A percentile compares a stretch with the other conserved stretches of the same genome.
Evolutionary conservation across 2,797 vertebrate species (phyloP).

Genomic region (Meda fulgida): DNA sequence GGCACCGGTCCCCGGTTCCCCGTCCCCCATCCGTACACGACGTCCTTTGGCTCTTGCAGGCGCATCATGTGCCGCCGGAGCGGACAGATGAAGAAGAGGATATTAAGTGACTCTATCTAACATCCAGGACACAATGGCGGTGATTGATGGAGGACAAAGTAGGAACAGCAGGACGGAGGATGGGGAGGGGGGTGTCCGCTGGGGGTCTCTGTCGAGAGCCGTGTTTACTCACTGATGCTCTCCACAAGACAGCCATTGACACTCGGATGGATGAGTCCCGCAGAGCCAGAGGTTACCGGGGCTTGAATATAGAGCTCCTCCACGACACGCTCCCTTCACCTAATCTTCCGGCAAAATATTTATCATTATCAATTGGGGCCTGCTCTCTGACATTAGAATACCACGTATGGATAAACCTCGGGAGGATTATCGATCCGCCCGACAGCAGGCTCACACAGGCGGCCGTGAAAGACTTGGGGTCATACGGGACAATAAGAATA

Average conservation of each 20-base stretch:
- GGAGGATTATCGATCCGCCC: slow-evolving; percentile 81
- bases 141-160: slow-evolving; percentile 99
- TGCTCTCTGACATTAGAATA: slow-evolving; percentile 82
- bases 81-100: slow-evolving; percentile 98
- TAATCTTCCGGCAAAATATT: slow-evolving; percentile 99
- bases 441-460: slow-evolving; percentile 60
- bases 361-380: slow-evolving; percentile 96
- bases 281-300: slow-evolving; percentile 91
- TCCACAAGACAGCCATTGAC: slow-evolving; percentile 99
- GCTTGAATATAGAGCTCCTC: slow-evolving; percentile 86
- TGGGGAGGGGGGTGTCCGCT: slow-evolving; percentile 49
- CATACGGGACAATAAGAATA: slow-evolving; percentile 69
- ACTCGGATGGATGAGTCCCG: slow-evolving; percentile 97
- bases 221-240: slow-evolving; percentile 99
- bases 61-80: slow-evolving; percentile 90
- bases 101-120: slow-evolving; percentile 99
- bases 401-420: slow-evolving; percentile 78
- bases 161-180: slow-evolving; percentile 90
- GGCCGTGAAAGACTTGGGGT: slow-evolving; percentile 54
- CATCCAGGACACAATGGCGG: slow-evolving; percentile 95
- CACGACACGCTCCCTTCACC: slow-evolving; percentile 90
- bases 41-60: slow-evolving; percentile 85
- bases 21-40: slow-evolving; percentile 47
- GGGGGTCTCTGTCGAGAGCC: slow-evolving; percentile 87
- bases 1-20: slow-evolving; percentile 60